Evolutionary conservation across 1,140 invertebrate genomes (phyloP).

Genomic region (Vanessa tameamea): DNA sequence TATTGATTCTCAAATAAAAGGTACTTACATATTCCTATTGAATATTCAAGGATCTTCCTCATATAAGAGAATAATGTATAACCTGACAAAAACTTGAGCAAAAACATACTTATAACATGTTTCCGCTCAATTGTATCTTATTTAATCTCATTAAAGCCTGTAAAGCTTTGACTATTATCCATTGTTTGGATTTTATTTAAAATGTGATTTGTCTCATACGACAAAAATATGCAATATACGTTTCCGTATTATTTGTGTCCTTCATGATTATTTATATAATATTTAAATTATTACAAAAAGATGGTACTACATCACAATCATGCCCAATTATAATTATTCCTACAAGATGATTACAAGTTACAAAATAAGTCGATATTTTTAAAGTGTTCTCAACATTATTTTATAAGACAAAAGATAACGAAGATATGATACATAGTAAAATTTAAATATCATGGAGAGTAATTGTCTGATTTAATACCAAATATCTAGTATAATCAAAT

Average conservation of each 20-base stretch:
- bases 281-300: not conserved
- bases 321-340: too few species aligned
- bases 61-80: conserved; percentile 12
- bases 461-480: too few species aligned
- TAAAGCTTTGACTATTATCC: not conserved
- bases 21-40: conserved; percentile 9
- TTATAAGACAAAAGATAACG: too few species aligned
- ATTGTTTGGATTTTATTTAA: conserved; percentile 5
- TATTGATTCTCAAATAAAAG: not conserved
- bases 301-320: too few species aligned
- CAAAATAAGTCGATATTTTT: too few species aligned
- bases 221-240: not conserved
- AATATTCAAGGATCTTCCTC: conserved; percentile 36
- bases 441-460: too few species aligned
- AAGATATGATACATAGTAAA: too few species aligned
- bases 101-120: conserved; percentile 21
- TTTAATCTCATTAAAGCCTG: conserved; percentile 17
- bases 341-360: too few species aligned
- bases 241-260: not conserved
- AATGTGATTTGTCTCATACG: conserved; percentile 1
- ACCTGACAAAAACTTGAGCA: conserved; percentile 27
- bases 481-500: too few species aligned
- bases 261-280: not conserved
- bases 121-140: conserved; percentile 18
- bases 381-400: too few species aligned